These are phyloP conservation scores for Orthosia gracilis DNA, from an alignment of 2,888 invertebrate species.

Conservation along the genomic window DNA sequence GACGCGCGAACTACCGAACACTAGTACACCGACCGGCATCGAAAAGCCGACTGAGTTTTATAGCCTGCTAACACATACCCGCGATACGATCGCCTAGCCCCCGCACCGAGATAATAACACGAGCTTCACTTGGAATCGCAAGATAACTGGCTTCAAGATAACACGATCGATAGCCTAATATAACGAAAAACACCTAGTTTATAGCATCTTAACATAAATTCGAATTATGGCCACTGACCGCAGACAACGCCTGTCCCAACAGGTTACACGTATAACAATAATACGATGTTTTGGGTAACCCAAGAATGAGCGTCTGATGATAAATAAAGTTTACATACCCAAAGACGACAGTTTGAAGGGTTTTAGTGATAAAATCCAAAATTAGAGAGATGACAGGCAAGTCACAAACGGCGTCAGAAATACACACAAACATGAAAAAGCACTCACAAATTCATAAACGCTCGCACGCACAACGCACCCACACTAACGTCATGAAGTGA, in stretches of 20 bases:
- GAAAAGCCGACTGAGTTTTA: conserved; percentile 85
- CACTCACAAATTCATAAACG: conserved; percentile 81
- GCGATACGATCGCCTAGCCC: conserved; percentile 73
- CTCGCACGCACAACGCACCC: conserved; percentile 81
- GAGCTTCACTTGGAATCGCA: conserved; percentile 78
- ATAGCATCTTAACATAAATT: conserved; percentile 62
- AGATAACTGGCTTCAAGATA: conserved; percentile 83
- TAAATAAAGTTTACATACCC: conserved; percentile 82
- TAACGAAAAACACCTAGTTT: conserved; percentile 69
- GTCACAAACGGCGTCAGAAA: conserved; percentile 88
- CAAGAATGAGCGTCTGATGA: conserved; percentile 59
- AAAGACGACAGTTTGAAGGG: conserved; percentile 86
- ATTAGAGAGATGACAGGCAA: conserved; percentile 85
- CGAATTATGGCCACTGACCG: conserved; percentile 68
- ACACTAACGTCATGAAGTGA: conserved; percentile 80
- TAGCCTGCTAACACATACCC: conserved; percentile 65
- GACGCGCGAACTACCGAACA: conserved; percentile 80
- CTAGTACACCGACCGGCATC: conserved; percentile 87
- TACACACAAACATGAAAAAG: conserved; percentile 88
- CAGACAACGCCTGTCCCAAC: conserved; percentile 88
- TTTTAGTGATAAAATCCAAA: conserved; percentile 90
- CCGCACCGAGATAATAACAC: conserved; percentile 83
- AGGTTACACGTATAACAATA: conserved; percentile 73
- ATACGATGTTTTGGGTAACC: conserved; percentile 69
- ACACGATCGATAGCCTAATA: conserved; percentile 73